Base-by-base conservation (phyloP, 37 sponge, comb jelly and placozoan species). In the Axinella damicornis region DNA sequence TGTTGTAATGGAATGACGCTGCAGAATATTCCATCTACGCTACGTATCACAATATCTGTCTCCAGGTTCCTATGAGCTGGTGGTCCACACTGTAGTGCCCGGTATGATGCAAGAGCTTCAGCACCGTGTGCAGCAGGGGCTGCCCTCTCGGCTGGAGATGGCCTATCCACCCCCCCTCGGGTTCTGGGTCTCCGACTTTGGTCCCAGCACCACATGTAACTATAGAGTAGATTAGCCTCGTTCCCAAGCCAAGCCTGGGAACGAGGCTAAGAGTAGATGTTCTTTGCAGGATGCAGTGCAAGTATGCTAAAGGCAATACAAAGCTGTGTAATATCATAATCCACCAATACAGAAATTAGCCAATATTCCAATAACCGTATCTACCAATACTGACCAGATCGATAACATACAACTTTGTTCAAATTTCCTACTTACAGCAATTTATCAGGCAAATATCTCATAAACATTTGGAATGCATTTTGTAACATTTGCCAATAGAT, bases 101-200 rank as follows among this genome's bases (percentile, higher is more conserved):
- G 86, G 79, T 25, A 34, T n/a, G 37, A 5, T 86, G 21, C 6
- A 59, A 18, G 79, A 78, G 53, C 78, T 78, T 63, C 73, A 38
- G 56, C 86, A 86, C 58, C n/a, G 79, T 57, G 19, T 78, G n/a
- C n/a, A 22, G 22, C 86, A 86, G 35, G 84, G 84, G 2, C 38
- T 53, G 19, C 35, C 54, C 27, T 38, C 69, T 14, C 73, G 84
- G 61, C 38, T 74, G 27, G 30, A 27, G 0, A n/a, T 31, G 24
- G 60, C 55, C 34, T 55, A 65, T 37, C 64, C 86, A 6, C 61
- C 33, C 20, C 63, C 86, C 0, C 25, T 78, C 27, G 86, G 79
- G 24, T 20, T 86, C 1, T 86, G 86, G 86, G 65, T 39, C 53
- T 59, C 86, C 24, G 70, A 53, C 1, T 71, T 71, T 86, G 86